Evolutionary conservation across 2,888 invertebrate species (phyloP).

Genomic region (Temnothorax rugatulus): DNA sequence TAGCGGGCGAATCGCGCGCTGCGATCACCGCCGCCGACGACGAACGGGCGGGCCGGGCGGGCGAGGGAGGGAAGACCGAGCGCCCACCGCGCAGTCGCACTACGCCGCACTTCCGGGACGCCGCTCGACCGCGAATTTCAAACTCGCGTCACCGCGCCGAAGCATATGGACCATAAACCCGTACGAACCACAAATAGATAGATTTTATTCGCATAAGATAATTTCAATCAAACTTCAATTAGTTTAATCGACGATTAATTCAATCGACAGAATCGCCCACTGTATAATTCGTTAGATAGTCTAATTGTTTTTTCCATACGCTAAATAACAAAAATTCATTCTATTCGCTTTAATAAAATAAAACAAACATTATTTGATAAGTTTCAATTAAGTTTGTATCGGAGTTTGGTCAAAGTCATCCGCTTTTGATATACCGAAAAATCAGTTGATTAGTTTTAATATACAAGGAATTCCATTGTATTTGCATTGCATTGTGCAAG

Average conservation of each 20-base stretch:
- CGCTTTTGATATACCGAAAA: neutral
- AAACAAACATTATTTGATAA: neutral
- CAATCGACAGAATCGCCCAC: too few relatives aligned
- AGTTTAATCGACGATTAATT: too few relatives aligned
- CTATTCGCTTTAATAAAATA: neutral
- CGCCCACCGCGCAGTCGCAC: constrained; percentile 68
- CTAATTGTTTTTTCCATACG: neutral
- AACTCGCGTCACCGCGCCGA: neutral
- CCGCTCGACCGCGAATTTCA: constrained; percentile 62
- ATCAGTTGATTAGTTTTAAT: neutral
- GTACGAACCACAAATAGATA: too few relatives aligned
- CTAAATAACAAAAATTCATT: neutral
- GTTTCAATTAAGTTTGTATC: neutral
- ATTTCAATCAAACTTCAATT: too few relatives aligned
- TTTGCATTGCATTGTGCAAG: neutral
- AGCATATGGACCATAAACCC: too few relatives aligned
- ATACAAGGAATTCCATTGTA: neutral
- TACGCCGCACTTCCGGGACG: constrained; percentile 62
- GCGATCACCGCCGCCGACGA: constrained; percentile 61
- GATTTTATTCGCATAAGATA: too few relatives aligned
- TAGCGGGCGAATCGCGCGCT: constrained; percentile 73
- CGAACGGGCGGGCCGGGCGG: neutral
- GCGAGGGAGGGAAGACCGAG: constrained; percentile 65
- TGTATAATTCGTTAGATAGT: neutral
- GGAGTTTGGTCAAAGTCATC: neutral